Evolutionary conservation across 2,888 invertebrate genomes (phyloP), one percentile per base, ranked within the genome.

Genomic region (Silvanus unidentatus): DNA sequence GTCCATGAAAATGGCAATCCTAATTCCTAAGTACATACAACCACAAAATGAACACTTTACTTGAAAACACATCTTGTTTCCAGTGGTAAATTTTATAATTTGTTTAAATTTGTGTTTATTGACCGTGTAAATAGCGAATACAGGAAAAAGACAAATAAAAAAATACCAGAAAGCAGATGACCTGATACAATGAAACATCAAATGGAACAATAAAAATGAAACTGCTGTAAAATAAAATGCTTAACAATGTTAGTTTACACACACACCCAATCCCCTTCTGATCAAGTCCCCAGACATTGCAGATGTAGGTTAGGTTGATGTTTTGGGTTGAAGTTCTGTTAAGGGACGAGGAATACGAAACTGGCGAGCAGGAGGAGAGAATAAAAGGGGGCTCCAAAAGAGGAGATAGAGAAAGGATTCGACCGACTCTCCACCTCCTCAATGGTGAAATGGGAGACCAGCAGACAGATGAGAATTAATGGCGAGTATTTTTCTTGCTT

Each of bases 381-480:
- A 22, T 22, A 22, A 22, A n/a, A 22, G 32, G 32, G 32, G 32
- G 3, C n/a, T 37, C n/a, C n/a, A n/a, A 34, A 40, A 46, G 39
- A 36, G 12, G n/a, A 38, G 36, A 46, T 42, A 32, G 49, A 45
- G 42, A 36, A 46, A 44, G 49, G 49, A 42, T 43, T n/a, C 43
- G 49, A 28, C 22, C 39, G 29, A 45, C 22, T 22, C 22, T 32
- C 32, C 32, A 32, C n/a, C 32, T 32, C n/a, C 12, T n/a, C 37
- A 30, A 42, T 15, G 39, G 46, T 39, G 44, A 44, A 44, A 49
- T 44, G 46, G 49, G 46, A 47, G 38, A 39, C 41, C 41, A 43
- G 45, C 46, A 54, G 66, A 67, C 67, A 67, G 65, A 67, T 66
- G 65, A 69, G 63, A 65, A 69, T 69, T 69, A 68, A 69, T 68